phyloP scores from a whole-genome alignment of 2,797 vertebrate species.

The Coccyzus lansbergi region DNA sequence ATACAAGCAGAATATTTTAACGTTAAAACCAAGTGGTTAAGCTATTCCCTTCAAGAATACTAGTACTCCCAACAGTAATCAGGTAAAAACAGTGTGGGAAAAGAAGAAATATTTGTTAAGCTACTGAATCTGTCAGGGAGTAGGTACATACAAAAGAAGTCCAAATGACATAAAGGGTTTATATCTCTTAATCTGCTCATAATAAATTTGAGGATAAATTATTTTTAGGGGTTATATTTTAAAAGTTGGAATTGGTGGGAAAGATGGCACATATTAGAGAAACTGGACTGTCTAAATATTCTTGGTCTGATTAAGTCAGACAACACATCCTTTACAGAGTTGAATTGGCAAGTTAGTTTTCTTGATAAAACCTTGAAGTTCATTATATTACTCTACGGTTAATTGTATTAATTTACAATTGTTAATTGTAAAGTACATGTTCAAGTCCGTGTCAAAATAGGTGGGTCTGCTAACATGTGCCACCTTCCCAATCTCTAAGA shows the following conservation, averaged over 20 bases:
- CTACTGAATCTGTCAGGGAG: neutral
- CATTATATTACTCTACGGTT: neutral
- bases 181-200: neutral
- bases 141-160: neutral
- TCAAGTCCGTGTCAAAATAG: neutral
- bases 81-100: neutral
- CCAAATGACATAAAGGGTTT: neutral
- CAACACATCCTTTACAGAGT: neutral
- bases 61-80: neutral
- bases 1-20: neutral
- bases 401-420: neutral
- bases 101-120: neutral
- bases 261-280: neutral
- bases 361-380: neutral
- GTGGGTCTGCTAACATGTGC: neutral
- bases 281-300: neutral
- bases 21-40: neutral
- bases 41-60: neutral
- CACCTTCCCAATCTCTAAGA: neutral
- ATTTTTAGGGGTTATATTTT: neutral
- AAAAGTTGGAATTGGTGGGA: neutral
- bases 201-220: neutral
- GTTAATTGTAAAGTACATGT: neutral
- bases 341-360: neutral
- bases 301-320: neutral